Evolutionary conservation across 2,888 invertebrate species (phyloP), one percentile per base, ranked within the genome.

Genomic region (Caenorhabditis imperialis): DNA sequence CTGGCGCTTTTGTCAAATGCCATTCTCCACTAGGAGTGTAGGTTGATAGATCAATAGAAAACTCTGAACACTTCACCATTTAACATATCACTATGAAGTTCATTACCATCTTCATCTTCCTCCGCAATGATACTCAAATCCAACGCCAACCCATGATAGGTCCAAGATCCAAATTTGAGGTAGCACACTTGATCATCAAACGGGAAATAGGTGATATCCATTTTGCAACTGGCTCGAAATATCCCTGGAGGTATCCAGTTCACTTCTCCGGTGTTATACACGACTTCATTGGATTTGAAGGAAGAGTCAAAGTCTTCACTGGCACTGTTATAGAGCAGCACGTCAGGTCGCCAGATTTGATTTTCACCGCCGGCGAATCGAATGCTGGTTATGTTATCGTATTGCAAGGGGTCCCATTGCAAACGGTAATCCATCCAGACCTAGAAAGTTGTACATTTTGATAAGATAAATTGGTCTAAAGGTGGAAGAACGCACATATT

Each of bases 101-200:
- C 14, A 22, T 20, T 44, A 79, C 80, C 72, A 27, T 74, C 77
- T 22, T 73, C 63, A 33, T 75, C 81, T 44, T 79, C 77, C 42
- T 81, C 78, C 1, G 53, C 57, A 48, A 77, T 77, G 12, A 84
- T 75, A 58, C 83, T 80, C 89, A 99, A 92, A 91, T 98, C 96
- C 91, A 99, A 92, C 93, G 86, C 85, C 10, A 85, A 78, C 1
- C 96, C 96, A 90, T 96, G 95, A 90, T 97, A 96, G 82, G 97
- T 97, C 98, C 98, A 99, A 89, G 96, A 96, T 88, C 98, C 97
- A 90, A 98, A 98, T 91, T 82, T 81, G 10, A 84, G 55, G 37
- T 75, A 81, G 48, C 86, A 86, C 0, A 78, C 76, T 61, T 84
- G 84, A 27, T 82, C 80, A 54, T 84, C 84, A 54, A 84, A 84